Conservation (phyloP, 2,113 vertebrate genomes). For the Chiloscyllium plagiosum region DNA sequence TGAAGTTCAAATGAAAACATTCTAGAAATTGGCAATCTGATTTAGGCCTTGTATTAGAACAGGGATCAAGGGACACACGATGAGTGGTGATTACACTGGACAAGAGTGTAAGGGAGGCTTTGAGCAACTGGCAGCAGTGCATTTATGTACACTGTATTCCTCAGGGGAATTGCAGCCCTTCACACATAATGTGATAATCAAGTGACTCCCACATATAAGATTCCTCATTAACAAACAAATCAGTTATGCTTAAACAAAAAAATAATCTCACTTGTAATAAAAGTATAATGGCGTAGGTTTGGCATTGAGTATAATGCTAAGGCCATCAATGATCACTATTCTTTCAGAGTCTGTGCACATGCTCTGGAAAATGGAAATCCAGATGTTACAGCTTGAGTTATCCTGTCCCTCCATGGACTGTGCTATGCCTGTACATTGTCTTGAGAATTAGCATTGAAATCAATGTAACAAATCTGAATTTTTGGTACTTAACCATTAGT, state of each 20-base stretch:
- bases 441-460: neutral
- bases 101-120: neutral
- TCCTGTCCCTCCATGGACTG: neutral
- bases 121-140: neutral
- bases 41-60: neutral
- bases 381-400: neutral
- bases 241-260: neutral
- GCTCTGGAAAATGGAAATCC: neutral
- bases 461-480: neutral
- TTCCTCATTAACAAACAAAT: neutral
- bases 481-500: neutral
- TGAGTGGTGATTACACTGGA: neutral
- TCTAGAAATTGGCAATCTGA: neutral
- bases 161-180: neutral
- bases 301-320: neutral
- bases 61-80: neutral
- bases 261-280: neutral
- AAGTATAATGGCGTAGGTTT: neutral
- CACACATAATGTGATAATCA: neutral
- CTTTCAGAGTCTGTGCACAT: neutral
- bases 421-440: too few species aligned
- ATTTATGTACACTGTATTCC: neutral
- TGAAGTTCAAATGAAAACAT: neutral
- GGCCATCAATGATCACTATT: neutral
- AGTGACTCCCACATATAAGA: neutral